A percentile compares a stretch with the other conserved stretches of the same genome.
These are phyloP conservation scores for Arenaria interpres DNA, from an alignment of 2,113 vertebrate species.

Conservation along the genomic window DNA sequence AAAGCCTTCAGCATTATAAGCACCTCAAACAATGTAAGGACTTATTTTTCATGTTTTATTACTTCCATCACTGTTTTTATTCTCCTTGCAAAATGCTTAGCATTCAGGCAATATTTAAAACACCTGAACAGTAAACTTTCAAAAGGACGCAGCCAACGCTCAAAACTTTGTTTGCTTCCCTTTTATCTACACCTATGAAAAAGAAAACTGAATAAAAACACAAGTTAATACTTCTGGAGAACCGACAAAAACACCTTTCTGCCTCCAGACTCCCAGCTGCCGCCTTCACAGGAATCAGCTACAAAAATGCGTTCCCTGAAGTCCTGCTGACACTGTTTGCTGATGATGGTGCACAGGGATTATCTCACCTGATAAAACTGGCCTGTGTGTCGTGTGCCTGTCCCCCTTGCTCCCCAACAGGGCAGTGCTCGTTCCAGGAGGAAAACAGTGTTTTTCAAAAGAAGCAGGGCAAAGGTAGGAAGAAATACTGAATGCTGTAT, in stretches of 20 bases:
- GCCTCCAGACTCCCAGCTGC: background rate
- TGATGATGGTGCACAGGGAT: background rate
- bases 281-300: background rate
- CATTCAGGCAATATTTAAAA: constrained; percentile 11
- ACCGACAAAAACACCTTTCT: background rate
- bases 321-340: background rate
- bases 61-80: constrained; percentile 13
- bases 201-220: background rate
- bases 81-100: background rate
- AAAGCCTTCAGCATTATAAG: background rate
- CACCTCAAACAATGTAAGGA: background rate
- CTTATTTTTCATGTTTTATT: background rate
- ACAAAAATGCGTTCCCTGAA: background rate
- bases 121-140: constrained; percentile 1
- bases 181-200: background rate
- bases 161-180: background rate
- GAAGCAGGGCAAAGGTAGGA: background rate
- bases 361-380: background rate
- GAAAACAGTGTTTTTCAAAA: background rate
- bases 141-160: background rate
- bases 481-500: background rate
- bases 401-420: background rate
- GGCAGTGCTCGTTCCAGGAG: background rate
- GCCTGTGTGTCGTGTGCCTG: no score
- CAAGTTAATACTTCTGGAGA: background rate